Conservation (phyloP, 2,113 vertebrate species). For the Talpa occidentalis region DNA sequence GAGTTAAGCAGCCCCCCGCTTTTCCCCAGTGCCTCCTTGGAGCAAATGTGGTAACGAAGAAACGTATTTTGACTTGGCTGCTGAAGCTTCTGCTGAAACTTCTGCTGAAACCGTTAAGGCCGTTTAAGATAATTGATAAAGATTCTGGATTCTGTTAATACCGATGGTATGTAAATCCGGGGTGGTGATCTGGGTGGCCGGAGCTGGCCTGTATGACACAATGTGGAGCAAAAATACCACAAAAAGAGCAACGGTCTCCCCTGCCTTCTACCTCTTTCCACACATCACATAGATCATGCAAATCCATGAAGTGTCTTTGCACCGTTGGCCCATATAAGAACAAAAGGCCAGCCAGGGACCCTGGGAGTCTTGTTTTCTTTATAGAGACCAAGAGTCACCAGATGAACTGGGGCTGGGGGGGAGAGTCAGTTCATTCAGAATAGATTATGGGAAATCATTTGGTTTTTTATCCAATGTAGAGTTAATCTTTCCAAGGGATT, state of each 20-base stretch:
- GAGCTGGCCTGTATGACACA: neutral
- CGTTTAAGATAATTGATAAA: neutral
- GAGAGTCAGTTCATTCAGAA: constrained; percentile 18
- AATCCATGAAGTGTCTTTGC: neutral
- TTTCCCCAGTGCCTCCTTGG: neutral
- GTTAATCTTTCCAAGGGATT: constrained; percentile 57
- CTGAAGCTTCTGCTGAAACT: neutral
- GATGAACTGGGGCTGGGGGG: neutral
- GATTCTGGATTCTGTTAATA: neutral
- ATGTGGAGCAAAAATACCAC: neutral
- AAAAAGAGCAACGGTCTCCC: neutral
- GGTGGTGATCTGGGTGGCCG: neutral
- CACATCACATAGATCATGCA: neutral
- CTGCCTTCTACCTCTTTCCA: neutral
- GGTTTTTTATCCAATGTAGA: neutral
- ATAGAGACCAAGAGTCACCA: neutral
- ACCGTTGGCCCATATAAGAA: neutral
- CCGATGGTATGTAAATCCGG: neutral
- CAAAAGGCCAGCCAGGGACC: neutral
- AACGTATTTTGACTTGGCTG: neutral
- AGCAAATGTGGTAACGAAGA: neutral
- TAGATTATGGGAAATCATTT: constrained; percentile 8
- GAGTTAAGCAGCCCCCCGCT: neutral
- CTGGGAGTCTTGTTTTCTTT: neutral
- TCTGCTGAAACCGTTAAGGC: neutral